These are phyloP conservation scores for Nymphicus hollandicus DNA, from an alignment of 2,113 vertebrate species.

Conservation along the genomic window DNA sequence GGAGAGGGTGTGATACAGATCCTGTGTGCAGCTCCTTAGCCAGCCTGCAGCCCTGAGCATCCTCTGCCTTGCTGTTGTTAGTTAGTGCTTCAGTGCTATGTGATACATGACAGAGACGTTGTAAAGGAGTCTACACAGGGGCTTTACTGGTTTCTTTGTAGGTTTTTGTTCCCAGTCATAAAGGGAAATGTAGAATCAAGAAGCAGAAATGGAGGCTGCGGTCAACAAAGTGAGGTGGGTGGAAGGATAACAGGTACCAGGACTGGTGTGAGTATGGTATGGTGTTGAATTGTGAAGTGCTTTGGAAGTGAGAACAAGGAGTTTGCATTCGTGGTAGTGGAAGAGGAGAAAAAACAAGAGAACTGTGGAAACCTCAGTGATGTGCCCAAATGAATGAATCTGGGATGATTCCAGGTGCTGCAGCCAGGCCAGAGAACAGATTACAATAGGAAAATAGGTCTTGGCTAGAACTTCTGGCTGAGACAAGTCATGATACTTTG, in stretches of 20 bases:
- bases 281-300: neutral
- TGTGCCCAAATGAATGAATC: neutral
- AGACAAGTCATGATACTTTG: neutral
- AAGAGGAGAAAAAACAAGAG: neutral
- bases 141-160: neutral
- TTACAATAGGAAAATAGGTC: neutral
- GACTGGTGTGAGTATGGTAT: neutral
- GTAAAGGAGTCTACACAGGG: neutral
- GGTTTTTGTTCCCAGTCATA: neutral
- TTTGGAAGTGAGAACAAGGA: neutral
- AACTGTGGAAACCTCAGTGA: neutral
- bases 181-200: neutral
- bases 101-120: neutral
- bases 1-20: neutral
- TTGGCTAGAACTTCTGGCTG: neutral
- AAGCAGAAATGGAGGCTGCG: neutral
- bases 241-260: neutral
- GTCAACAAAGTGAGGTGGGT: neutral
- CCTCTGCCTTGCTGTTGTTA: neutral
- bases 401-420: neutral
- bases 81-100: neutral
- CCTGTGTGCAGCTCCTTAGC: neutral
- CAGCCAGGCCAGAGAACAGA: neutral
- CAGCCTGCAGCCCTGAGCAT: neutral
- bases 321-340: neutral